Conservation (phyloP, 2,888 invertebrate genomes). For the Leptothorax acervorum region DNA sequence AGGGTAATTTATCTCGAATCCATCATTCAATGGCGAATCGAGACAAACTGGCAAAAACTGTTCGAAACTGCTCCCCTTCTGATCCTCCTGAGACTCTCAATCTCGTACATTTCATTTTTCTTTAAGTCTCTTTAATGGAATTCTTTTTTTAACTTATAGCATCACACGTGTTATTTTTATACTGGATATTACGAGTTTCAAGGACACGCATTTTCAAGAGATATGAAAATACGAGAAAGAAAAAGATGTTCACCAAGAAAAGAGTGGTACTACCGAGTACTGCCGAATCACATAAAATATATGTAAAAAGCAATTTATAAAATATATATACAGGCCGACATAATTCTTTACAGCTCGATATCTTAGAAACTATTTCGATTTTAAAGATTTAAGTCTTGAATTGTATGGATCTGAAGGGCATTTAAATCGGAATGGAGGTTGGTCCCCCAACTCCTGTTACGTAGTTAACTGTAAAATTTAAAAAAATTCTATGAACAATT, state of each 20-base stretch:
- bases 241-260: background rate
- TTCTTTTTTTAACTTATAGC: background rate
- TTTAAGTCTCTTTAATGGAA: background rate
- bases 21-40: background rate
- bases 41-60: background rate
- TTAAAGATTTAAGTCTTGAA: too few relatives aligned
- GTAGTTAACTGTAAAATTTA: too few relatives aligned
- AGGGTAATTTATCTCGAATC: background rate
- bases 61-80: background rate
- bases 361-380: too few relatives aligned
- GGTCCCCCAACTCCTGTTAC: too few relatives aligned
- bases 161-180: conserved; percentile 8
- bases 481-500: too few relatives aligned
- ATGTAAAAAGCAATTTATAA: background rate
- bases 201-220: background rate
- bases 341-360: too few relatives aligned
- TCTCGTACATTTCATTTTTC: background rate
- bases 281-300: background rate
- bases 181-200: background rate
- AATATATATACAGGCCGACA: background rate
- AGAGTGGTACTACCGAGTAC: background rate
- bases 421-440: too few relatives aligned
- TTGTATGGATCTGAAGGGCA: too few relatives aligned
- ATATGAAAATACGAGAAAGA: conserved; percentile 16
- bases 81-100: background rate